Evolutionary conservation across 1,140 invertebrate species (phyloP), one percentile per base, ranked within the genome.

Genomic region (Magallana ariakensis): DNA sequence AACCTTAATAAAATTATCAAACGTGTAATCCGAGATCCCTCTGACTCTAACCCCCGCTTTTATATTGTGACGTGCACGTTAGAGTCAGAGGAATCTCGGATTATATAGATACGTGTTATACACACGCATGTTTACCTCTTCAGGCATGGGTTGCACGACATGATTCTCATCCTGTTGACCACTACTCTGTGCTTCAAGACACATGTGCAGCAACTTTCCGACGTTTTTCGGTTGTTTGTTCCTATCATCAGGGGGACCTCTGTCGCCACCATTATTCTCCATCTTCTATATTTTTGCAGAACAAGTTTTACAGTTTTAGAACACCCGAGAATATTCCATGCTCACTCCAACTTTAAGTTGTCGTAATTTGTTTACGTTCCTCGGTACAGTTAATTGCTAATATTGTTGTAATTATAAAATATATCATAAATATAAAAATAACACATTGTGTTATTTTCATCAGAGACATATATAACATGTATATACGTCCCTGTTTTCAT

Each of bases 331-430:
- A 75, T 10, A 19, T 75, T 75, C 66, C 33, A 11, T 13, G 33
- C 5, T 13, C 15, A 60, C 9, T 60, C 58, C 58, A 60, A 19
- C 33, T 22, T 75, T 26, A 33, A 26, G 66, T 75, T 75, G 22
- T 75, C 22, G 66, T 26, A 22, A 75, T 75, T 11, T 75, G 66
- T 75, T 75, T 75, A 75, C 66, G 33, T 75, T 75, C 33, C 15
- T n/a, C 22, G 15, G 33, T 75, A 33, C 33, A 33, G 8, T 75
- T 13, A 7, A 33, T 75, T 9, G 33, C 22, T 33, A 75, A 26
- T 33, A 3, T 60, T 75, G 15, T 75, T 19, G 15, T 22, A 26
- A 26, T 33, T 0, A 22, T 70, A 22, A 9, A 22, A 26, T 26
- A 70, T 70, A 22, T 66, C 3, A 19, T 46, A 46, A 46, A 46